Evolutionary conservation across 2,113 vertebrate species (phyloP).

Genomic region (Egretta garzetta): DNA sequence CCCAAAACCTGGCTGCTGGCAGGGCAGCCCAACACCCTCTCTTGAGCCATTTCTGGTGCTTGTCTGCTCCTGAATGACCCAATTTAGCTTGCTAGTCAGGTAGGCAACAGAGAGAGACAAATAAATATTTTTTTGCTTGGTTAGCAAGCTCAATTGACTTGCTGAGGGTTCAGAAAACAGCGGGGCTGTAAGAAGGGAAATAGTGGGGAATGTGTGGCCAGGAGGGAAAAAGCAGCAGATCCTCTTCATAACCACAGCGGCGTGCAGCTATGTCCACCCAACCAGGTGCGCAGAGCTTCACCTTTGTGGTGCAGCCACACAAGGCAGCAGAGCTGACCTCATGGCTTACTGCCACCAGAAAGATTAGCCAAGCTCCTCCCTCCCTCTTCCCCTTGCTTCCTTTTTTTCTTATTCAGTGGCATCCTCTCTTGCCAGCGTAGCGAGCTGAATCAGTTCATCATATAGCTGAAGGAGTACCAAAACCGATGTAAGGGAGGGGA

Average conservation of each 20-base stretch:
- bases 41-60: neutral
- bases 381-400: neutral
- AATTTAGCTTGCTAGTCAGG: neutral
- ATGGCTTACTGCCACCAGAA: neutral
- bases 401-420: neutral
- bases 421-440: neutral
- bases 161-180: neutral
- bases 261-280: neutral
- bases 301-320: neutral
- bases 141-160: neutral
- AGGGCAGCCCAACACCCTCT: neutral
- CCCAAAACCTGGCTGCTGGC: neutral
- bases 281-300: neutral
- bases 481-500: neutral
- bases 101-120: neutral
- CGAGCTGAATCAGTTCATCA: neutral
- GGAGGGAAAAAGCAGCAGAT: neutral
- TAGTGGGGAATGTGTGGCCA: neutral
- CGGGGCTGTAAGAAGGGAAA: neutral
- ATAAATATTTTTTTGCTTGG: neutral
- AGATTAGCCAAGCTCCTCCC: neutral
- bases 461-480: neutral
- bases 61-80: neutral
- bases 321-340: neutral
- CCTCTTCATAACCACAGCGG: fast-evolving